phyloP scores from a whole-genome alignment of 2,888 invertebrate species.

The Clitarchus hookeri region DNA sequence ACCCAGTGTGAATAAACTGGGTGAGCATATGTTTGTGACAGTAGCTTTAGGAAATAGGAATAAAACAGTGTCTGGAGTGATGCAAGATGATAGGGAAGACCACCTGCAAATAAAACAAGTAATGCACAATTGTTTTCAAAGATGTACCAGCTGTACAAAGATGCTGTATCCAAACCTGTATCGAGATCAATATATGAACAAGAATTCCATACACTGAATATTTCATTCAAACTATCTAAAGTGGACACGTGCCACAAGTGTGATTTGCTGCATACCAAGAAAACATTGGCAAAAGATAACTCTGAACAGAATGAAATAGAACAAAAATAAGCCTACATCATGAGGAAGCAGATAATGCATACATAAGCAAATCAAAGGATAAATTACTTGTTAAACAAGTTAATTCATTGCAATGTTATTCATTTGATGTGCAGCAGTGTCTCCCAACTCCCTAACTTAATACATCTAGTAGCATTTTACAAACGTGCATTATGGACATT shows the following conservation, averaged over 20 bases:
- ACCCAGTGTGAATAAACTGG: not conserved
- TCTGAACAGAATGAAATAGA: not conserved
- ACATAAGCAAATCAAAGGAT: not conserved
- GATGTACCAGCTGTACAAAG: not conserved
- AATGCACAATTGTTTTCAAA: not conserved
- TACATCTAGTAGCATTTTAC: not conserved
- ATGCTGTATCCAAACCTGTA: not conserved
- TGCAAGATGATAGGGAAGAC: not conserved
- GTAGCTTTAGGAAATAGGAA: conserved; percentile 17
- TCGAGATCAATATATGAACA: not conserved
- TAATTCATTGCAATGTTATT: not conserved
- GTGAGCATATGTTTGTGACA: conserved; percentile 11
- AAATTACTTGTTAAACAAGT: not conserved
- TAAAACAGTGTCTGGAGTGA: not conserved
- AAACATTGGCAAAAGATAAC: not conserved
- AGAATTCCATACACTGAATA: not conserved
- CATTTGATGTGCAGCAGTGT: not conserved
- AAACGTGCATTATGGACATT: not conserved
- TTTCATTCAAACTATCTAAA: not conserved
- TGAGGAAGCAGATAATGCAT: conserved; percentile 14
- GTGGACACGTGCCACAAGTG: not conserved
- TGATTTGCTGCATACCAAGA: not conserved
- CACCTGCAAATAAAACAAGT: not conserved
- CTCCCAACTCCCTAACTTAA: not conserved
- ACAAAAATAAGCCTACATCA: not conserved